Evolutionary conservation across 2,797 vertebrate genomes (phyloP).

Genomic region (Mormyrus hasselquistii): DNA sequence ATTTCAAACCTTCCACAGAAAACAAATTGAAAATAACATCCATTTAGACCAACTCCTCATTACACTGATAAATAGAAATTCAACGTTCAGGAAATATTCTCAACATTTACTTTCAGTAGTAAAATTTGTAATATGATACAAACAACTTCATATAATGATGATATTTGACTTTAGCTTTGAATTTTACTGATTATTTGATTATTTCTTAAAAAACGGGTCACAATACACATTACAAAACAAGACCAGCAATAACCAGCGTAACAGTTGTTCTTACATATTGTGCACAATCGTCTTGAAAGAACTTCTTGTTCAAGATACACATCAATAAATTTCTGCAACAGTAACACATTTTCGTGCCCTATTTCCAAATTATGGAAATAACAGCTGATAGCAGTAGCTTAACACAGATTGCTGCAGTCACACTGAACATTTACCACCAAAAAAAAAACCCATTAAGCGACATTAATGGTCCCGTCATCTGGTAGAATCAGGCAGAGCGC

Average conservation of each 20-base stretch:
- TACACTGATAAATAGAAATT: not conserved
- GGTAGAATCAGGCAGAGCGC: not conserved
- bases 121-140: not conserved
- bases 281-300: not conserved
- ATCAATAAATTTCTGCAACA: not conserved
- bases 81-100: conserved; percentile 12
- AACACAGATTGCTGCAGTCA: not conserved
- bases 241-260: not conserved
- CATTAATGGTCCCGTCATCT: not conserved
- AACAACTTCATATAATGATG: not conserved
- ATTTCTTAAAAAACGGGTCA: not conserved
- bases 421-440: not conserved
- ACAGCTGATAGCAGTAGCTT: not conserved
- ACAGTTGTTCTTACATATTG: not conserved
- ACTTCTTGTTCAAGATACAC: not conserved
- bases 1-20: not conserved
- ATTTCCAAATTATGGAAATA: not conserved
- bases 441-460: not conserved
- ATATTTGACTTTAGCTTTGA: not conserved
- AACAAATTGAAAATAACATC: not conserved
- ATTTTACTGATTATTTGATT: not conserved
- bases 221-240: not conserved
- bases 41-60: not conserved
- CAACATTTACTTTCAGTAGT: conserved; percentile 10
- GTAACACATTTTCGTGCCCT: not conserved